Base-by-base conservation (phyloP, 1,140 invertebrate species). In the Procambarus virginalis region DNA sequence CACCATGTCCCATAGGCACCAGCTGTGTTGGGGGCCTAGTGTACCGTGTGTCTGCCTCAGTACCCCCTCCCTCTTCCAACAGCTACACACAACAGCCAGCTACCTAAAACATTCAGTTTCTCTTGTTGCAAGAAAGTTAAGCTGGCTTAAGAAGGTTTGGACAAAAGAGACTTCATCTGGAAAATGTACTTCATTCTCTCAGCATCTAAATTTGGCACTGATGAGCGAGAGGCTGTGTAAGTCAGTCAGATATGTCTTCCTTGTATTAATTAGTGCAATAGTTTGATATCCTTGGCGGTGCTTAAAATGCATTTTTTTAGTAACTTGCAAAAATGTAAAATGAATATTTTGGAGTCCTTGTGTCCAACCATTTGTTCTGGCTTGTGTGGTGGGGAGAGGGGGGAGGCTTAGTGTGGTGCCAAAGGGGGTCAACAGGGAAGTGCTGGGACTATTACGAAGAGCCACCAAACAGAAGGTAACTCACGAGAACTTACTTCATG, bases 191-290 rank as follows among this genome's bases (percentile, higher is more conserved):
- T 45, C 34, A 70, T 73, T 60, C 46, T 81, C 78, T 87, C 77
- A 75, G 77, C 64, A 81, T 78, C 64, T 87, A 34, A 87, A 80
- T 70, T 86, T 80, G 76, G 78, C 51, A 87, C 86, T 87, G 79
- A 77, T 76, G 49, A 68, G 51, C 48, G 86, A 83, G 80, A 89
- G 86, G 80, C 79, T 88, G 49, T 73, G 68, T 87, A 34, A 81
- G 86, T 89, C 51, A 83, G 79, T 60, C 58, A 83, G 80, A 83
- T 75, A 88, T 64, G 86, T 89, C 86, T 89, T 89, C 86, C 86
- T 77, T 68, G 83, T 60, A 89, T 77, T 83, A 55, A 83, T 89
- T 89, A 89, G 86, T 89, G 86, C 86, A 89, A 89, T 89, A 89
- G 88, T 89, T 83, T 84, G 58, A 89, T 84, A 89, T 78, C 75